Evolutionary conservation across 2,888 invertebrate genomes (phyloP), one percentile per base, ranked within the genome.

Genomic region (Hermaeophaga mercurialis): DNA sequence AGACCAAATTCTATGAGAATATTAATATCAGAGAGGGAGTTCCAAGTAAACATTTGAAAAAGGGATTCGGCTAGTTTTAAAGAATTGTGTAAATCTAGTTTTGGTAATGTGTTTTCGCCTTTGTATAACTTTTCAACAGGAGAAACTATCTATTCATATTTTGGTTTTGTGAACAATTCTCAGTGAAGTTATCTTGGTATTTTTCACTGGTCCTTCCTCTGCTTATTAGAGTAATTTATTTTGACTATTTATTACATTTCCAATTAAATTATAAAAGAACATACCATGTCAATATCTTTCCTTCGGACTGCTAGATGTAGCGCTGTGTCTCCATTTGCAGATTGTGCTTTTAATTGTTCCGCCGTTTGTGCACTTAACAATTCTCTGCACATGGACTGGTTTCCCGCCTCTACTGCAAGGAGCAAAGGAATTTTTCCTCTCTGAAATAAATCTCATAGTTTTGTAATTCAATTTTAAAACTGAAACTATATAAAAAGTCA

Each of bases 361-460:
- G 90, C 87, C 47, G 92, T 89, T 80, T 91, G 90, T 69, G 90
- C 87, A 70, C 90, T 86, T 65, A 99, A 84, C 50, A 99, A 85
- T 79, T 97, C 96, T 65, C 94, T 87, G 75, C 94, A 93, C 86
- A 96, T 95, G 65, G 93, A 91, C 79, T 94, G 90, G 81, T 96
- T 97, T 50, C 96, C 96, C 19, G 92, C 91, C 79, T 96, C 95
- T 69, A 95, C 92, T 53, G 97, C 95, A 77, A 94, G 82, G 74
- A 96, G 87, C 73, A 98, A 81, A 67, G 98, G 95, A 72, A 96
- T 89, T 81, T 92, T 93, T 64, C 95, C 96, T 79, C 89, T 88
- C 95, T 96, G 83, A 3, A 31, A 26, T 8, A 26, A 26, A 22
- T 22, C 22, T 5, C 22, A 3, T 7, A n/a, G n/a, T n/a, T n/a